phyloP scores from a whole-genome alignment of 2,113 vertebrate species.

The Sylvilagus bachmani region DNA sequence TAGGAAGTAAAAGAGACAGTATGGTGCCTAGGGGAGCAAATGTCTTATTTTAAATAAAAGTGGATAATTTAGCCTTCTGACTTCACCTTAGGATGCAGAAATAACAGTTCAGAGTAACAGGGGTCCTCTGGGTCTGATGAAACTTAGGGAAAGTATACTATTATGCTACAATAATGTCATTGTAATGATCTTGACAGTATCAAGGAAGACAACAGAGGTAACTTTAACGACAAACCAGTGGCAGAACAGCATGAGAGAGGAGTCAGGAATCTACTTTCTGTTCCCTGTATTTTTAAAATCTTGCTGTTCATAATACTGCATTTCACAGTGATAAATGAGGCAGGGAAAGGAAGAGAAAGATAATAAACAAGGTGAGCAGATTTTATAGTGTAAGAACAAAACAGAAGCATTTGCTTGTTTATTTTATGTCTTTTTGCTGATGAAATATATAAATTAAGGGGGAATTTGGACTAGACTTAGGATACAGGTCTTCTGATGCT shows the following conservation, averaged over 20 bases:
- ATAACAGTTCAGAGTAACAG: not conserved
- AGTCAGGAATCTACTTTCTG: not conserved
- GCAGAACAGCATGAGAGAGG: not conserved
- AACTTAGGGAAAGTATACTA: not conserved
- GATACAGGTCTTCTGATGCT: not conserved
- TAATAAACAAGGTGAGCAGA: not conserved
- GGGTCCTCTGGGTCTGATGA: not conserved
- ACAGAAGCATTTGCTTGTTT: not conserved
- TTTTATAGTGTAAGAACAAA: not conserved
- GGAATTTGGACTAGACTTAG: not conserved
- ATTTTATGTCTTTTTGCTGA: not conserved
- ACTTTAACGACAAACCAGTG: not conserved
- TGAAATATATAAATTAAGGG: not conserved
- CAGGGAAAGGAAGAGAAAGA: not conserved
- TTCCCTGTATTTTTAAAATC: not conserved
- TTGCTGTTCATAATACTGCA: not conserved
- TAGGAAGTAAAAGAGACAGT: not conserved
- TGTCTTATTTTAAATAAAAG: not conserved
- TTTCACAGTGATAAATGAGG: not conserved
- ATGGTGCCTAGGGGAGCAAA: not conserved
- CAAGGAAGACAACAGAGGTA: not conserved
- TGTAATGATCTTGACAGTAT: not conserved
- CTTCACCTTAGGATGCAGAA: not conserved
- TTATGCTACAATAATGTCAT: not conserved
- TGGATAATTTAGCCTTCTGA: not conserved